Evolutionary conservation across 2,888 invertebrate genomes (phyloP).

Genomic region (Cephus spinipes): DNA sequence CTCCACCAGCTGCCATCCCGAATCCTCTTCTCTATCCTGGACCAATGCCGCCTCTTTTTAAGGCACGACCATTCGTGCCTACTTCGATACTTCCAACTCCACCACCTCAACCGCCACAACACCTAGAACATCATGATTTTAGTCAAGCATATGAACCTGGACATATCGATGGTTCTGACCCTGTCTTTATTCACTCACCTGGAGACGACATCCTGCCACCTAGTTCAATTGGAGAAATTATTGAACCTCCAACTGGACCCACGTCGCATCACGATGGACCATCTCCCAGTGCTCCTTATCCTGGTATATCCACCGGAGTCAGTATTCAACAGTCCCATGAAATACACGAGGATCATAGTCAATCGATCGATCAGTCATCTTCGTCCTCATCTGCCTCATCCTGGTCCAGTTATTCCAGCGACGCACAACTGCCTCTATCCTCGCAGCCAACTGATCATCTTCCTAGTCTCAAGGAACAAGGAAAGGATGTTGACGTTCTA

Average conservation of each 20-base stretch:
- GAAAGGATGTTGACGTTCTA: conserved; percentile 69
- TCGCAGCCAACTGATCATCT: not conserved
- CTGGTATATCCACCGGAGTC: not conserved
- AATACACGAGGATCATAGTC: conserved; percentile 19
- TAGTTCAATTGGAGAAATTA: not conserved
- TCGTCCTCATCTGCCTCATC: not conserved
- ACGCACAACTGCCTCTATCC: not conserved
- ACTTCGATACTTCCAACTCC: conserved; percentile 37
- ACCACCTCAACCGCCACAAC: not conserved
- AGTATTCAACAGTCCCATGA: conserved; percentile 13
- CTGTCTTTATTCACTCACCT: not conserved
- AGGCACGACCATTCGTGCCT: conserved; percentile 70
- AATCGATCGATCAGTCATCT: conserved; percentile 3
- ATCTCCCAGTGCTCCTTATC: not conserved
- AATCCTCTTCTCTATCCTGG: conserved; percentile 75
- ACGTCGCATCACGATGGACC: not conserved
- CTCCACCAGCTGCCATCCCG: conserved; percentile 69
- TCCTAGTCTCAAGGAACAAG: conserved; percentile 14
- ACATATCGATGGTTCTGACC: conserved; percentile 29
- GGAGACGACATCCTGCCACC: not conserved
- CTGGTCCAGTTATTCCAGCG: not conserved
- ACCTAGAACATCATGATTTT: conserved; percentile 8
- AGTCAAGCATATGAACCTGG: not conserved
- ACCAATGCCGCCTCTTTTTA: conserved; percentile 74
- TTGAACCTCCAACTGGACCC: conserved; percentile 12